Conservation (phyloP, 92 coral and sea anemone species). For the Galaxea fascicularis region DNA sequence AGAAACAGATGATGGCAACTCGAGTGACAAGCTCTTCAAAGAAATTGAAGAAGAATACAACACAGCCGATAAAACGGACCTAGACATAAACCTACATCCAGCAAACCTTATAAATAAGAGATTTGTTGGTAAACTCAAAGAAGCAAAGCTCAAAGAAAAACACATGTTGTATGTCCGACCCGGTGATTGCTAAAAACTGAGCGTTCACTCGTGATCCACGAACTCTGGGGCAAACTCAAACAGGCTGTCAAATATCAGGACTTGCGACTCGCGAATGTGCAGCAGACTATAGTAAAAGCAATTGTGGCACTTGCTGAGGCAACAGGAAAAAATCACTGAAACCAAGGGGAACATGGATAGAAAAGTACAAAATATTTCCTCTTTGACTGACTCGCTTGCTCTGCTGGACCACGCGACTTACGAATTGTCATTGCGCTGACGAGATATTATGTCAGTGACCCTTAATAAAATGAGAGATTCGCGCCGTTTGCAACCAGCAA, state of each 20-base stretch:
- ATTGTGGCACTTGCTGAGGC: slow-evolving; percentile 31
- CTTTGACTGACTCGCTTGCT: too few relatives aligned
- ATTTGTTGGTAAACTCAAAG: slow-evolving; percentile 51
- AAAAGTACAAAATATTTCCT: too few relatives aligned
- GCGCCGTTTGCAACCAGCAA: slow-evolving; percentile 29
- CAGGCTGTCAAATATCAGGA: slow-evolving; percentile 33
- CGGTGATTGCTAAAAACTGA: slow-evolving; percentile 51
- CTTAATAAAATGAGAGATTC: slow-evolving; percentile 40
- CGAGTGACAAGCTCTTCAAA: too few relatives aligned
- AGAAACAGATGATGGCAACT: slow-evolving; percentile 38
- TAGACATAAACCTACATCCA: slow-evolving; percentile 33
- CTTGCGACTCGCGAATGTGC: slow-evolving; percentile 40
- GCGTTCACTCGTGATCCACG: slow-evolving; percentile 44
- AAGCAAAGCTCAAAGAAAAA: slow-evolving; percentile 63
- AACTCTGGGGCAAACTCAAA: slow-evolving; percentile 50
- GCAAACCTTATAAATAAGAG: slow-evolving; percentile 56
- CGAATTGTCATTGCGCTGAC: too few relatives aligned
- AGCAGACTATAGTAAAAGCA: slow-evolving; percentile 47
- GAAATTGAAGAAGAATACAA: slow-evolving; percentile 56
- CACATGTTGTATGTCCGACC: slow-evolving; percentile 47
- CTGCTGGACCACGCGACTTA: too few relatives aligned
- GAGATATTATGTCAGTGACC: too few relatives aligned
- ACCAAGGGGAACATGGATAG: too few relatives aligned
- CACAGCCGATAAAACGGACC: slow-evolving; percentile 52
- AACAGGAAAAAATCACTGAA: not conserved